Conservation (phyloP, 1,140 invertebrate genomes). For the Polypedilum pembai region DNA sequence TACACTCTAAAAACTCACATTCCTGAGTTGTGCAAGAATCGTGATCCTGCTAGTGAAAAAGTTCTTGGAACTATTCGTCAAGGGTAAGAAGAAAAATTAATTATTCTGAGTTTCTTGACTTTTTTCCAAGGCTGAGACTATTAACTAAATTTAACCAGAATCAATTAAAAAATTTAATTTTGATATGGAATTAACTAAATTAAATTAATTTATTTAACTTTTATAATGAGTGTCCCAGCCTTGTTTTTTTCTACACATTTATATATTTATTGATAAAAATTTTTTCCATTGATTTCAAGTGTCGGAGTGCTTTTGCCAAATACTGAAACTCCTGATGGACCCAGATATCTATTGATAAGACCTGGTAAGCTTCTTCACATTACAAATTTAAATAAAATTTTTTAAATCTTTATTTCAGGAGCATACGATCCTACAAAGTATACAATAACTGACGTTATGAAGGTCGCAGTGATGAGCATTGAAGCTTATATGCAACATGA, state of each 20-base stretch:
- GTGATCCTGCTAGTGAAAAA: conserved; percentile 36
- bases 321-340: conserved; percentile 43
- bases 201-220: too few species aligned
- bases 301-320: conserved; percentile 39
- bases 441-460: conserved; percentile 38
- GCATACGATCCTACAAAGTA: conserved; percentile 37
- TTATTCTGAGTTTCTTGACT: background rate
- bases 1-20: conserved; percentile 51
- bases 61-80: conserved; percentile 43
- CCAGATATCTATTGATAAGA: conserved; percentile 47
- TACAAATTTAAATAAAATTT: too few species aligned
- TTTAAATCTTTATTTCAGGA: too few species aligned
- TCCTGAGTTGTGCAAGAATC: conserved; percentile 48
- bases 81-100: conserved; percentile 41
- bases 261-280: background rate
- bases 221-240: too few species aligned
- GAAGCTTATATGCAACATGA: conserved; percentile 39
- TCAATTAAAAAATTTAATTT: too few species aligned
- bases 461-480: conserved; percentile 34
- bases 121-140: too few species aligned
- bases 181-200: too few species aligned
- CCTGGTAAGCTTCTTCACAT: too few species aligned
- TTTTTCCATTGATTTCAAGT: conserved; percentile 32
- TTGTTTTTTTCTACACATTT: background rate
- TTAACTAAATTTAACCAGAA: too few species aligned